A percentile compares a stretch with the other conserved stretches of the same genome.
phyloP scores from a whole-genome alignment of 2,888 invertebrate species.

The Boloria euphrosyne region DNA sequence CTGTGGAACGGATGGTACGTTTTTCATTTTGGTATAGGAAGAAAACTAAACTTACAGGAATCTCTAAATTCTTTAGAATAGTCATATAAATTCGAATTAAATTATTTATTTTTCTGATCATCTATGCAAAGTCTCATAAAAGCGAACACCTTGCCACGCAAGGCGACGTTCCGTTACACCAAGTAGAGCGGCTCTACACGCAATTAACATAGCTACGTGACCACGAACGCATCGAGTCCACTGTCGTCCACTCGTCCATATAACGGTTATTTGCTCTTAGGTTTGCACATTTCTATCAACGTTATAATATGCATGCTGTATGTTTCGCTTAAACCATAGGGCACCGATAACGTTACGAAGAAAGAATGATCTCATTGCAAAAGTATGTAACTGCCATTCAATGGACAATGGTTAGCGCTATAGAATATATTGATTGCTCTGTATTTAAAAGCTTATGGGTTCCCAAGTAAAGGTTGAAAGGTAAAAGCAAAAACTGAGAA shows the following conservation, averaged over 20 bases:
- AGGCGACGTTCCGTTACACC: constrained; percentile 57
- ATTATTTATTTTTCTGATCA: constrained; percentile 22
- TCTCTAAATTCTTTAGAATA: neutral
- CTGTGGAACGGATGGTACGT: too few relatives aligned
- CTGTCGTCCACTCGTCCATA: constrained; percentile 33
- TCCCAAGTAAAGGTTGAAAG: constrained; percentile 2
- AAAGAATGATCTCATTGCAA: too few relatives aligned
- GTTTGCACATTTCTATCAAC: constrained; percentile 7
- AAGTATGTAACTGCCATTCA: too few relatives aligned
- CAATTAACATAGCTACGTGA: constrained; percentile 55
- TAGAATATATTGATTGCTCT: too few relatives aligned
- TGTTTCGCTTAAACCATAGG: neutral
- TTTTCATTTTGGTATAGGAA: too few relatives aligned
- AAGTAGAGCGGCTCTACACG: constrained; percentile 70
- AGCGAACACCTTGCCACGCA: constrained; percentile 47
- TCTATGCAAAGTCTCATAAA: constrained; percentile 51
- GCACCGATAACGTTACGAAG: too few relatives aligned
- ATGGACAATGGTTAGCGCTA: too few relatives aligned
- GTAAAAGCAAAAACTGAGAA: constrained; percentile 10
- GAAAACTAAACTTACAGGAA: neutral
- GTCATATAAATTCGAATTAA: neutral
- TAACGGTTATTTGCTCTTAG: constrained; percentile 31
- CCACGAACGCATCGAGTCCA: constrained; percentile 42
- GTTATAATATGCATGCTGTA: neutral
- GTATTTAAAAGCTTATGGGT: neutral